Conservation (phyloP, 2,888 invertebrate genomes). For the Lasioglossum malachurum region DNA sequence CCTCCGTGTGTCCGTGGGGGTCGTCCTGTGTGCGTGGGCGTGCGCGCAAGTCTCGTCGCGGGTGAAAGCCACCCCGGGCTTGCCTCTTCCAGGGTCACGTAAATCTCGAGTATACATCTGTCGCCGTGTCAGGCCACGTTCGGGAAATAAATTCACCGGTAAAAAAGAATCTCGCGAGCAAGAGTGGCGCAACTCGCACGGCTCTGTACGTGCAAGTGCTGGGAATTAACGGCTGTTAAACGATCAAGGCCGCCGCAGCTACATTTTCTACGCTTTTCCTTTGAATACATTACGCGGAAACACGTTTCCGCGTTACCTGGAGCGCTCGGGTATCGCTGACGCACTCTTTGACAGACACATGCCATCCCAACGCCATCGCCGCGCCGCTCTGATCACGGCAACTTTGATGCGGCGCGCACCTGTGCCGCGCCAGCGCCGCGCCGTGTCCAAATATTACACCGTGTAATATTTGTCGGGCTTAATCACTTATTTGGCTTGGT, state of each 20-base stretch:
- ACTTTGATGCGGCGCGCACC: slow-evolving; percentile 30
- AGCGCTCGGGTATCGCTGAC: background rate
- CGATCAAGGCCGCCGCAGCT: slow-evolving; percentile 49
- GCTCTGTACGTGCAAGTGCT: slow-evolving; percentile 59
- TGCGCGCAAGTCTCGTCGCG: background rate
- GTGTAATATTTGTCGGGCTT: slow-evolving; percentile 34
- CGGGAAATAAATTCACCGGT: slow-evolving; percentile 68
- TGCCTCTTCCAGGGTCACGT: slow-evolving; percentile 56
- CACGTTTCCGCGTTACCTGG: background rate
- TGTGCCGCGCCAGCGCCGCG: background rate
- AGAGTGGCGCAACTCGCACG: slow-evolving; percentile 29
- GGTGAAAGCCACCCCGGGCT: background rate
- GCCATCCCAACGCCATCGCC: background rate
- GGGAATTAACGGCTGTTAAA: slow-evolving; percentile 63
- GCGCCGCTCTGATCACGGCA: slow-evolving; percentile 25
- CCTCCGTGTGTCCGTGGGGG: background rate
- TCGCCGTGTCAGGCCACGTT: slow-evolving; percentile 66
- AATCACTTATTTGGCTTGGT: slow-evolving; percentile 42
- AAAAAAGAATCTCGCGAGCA: slow-evolving; percentile 60
- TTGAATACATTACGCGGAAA: slow-evolving; percentile 1
- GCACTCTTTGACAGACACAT: slow-evolving; percentile 1
- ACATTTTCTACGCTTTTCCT: slow-evolving; percentile 5
- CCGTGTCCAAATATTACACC: slow-evolving; percentile 38
- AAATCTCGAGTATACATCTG: slow-evolving; percentile 70
- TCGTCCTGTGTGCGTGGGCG: slow-evolving; percentile 6